phyloP scores from a whole-genome alignment of 1,140 invertebrate genomes.

The Camponotus pennsylvanicus region DNA sequence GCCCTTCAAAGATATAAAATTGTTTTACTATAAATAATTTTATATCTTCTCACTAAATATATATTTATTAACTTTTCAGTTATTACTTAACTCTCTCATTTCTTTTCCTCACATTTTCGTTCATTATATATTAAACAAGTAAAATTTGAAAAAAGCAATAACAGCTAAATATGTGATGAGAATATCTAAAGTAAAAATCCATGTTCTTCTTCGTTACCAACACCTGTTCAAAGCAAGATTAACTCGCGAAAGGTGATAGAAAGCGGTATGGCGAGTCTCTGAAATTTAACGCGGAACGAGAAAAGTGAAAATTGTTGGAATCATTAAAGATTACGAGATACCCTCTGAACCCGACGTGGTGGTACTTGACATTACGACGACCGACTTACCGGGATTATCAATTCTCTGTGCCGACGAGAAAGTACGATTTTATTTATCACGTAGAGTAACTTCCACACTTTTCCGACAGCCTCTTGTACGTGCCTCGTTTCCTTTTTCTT shows the following conservation, averaged over 20 bases:
- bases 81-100: no score
- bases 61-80: no score
- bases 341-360: conserved; percentile 73
- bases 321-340: conserved; percentile 78
- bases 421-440: conserved; percentile 79
- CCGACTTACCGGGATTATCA: conserved; percentile 66
- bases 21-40: no score
- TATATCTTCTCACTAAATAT: no score
- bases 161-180: neutral
- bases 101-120: neutral
- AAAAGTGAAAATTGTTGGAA: conserved; percentile 78
- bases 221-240: neutral
- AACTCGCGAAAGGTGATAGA: conserved; percentile 41
- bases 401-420: conserved; percentile 75
- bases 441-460: conserved; percentile 67
- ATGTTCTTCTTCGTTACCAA: conserved; percentile 9
- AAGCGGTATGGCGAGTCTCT: neutral
- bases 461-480: conserved; percentile 24
- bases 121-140: neutral
- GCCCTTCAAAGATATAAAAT: no score
- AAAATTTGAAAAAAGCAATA: neutral
- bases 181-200: neutral
- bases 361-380: conserved; percentile 67
- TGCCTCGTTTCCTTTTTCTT: conserved; percentile 17
- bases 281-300: conserved; percentile 44